Base-by-base conservation (phyloP, 1,140 invertebrate genomes). In the Drosophila quadrilineata region DNA sequence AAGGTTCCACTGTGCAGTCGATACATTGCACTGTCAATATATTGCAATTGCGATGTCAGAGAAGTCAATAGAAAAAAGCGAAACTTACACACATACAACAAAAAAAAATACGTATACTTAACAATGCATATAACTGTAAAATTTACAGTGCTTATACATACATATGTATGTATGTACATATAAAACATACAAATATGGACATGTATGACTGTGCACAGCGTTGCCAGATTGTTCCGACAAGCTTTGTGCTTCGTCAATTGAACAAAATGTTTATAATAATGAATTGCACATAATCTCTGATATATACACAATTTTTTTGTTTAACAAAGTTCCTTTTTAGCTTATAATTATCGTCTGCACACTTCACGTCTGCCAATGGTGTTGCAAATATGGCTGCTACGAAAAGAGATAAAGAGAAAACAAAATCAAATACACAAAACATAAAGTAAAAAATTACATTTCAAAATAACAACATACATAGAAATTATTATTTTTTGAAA, bases 401-500 rank as follows among this genome's bases (percentile, higher is more conserved):
- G 48, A 57, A 65, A 16, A 43, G 29, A 72, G n/a, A n/a, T n/a
- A n/a, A n/a, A n/a, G n/a, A n/a, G n/a, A 71, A 84, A 40, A 60
- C 58, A 60, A 73, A 84, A 65, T 69, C 63, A 71, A 64, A 57
- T 63, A 58, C 29, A 50, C 53, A 85, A 45, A 59, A 74, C n/a
- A 71, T 77, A 87, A 82, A 77, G 76, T 82, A 77, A 77, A 87
- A 76, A 86, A 86, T 76, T 35, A 33, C 59, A 80, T 76, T 86
- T 79, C 71, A 75, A 75, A 66, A 56, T 62, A 48, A 53, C 31
- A 19, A 53, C 31, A 19, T 12, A 67, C n/a, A 33, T 36, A 10
- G 19, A 48, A 33, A 10, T 21, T 35, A 24, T 24, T 70, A 35
- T 63, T 54, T 43, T 77, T 65, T 71, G 69, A 87, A 87, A 87